Evolutionary conservation across 2,888 invertebrate genomes (phyloP).

Genomic region (Doris montereyensis): DNA sequence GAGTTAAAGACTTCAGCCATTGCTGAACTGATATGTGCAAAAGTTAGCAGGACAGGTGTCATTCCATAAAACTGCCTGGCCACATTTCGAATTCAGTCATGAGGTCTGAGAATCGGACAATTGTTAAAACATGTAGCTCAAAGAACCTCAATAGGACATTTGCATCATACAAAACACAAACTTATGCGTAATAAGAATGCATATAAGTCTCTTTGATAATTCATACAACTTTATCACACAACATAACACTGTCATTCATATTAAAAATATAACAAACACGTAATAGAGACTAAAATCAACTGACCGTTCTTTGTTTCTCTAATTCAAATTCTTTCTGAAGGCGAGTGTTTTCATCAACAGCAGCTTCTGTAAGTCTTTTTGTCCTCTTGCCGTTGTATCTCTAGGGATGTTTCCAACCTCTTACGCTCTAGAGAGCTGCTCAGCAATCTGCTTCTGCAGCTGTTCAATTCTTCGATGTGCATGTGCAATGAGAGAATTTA

Average conservation of each 20-base stretch:
- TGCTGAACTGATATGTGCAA: no score
- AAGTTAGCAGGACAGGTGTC: no score
- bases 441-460: slow-evolving; percentile 84
- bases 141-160: no score
- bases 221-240: background rate
- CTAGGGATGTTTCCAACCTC: slow-evolving; percentile 79
- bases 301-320: slow-evolving; percentile 79
- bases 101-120: no score
- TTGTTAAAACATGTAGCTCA: no score
- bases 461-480: slow-evolving; percentile 84
- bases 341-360: slow-evolving; percentile 81
- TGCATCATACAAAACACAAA: no score
- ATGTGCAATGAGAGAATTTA: slow-evolving; percentile 85
- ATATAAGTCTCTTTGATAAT: background rate
- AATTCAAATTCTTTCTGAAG: slow-evolving; percentile 80
- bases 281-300: slow-evolving; percentile 10
- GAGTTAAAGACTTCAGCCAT: no score
- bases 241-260: no score
- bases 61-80: no score
- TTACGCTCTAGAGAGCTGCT: slow-evolving; percentile 76
- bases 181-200: no score
- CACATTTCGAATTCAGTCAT: no score
- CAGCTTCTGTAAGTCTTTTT: slow-evolving; percentile 72
- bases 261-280: background rate
- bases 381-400: slow-evolving; percentile 78